phyloP scores from a whole-genome alignment of 92 coral and sea anemone genomes.

The Muricea muricata region DNA sequence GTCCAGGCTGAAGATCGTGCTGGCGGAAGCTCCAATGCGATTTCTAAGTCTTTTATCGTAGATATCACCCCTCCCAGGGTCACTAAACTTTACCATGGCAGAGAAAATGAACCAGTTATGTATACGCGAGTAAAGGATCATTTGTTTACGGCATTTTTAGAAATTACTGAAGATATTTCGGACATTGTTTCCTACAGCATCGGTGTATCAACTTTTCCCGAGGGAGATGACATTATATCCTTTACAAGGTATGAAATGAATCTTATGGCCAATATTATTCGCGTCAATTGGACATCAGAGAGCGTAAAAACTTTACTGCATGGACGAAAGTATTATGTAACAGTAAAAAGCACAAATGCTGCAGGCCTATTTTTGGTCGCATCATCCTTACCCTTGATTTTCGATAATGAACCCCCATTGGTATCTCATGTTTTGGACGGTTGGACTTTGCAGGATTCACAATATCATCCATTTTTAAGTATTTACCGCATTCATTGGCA shows the following conservation, averaged over 20 bases:
- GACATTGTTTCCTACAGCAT: slow-evolving; percentile 76
- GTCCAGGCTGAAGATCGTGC: slow-evolving; percentile 88
- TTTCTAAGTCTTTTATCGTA: slow-evolving; percentile 78
- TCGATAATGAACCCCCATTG: slow-evolving; percentile 80
- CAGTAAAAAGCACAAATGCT: slow-evolving; percentile 74
- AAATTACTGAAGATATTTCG: slow-evolving; percentile 81
- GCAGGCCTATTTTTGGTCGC: slow-evolving; percentile 80
- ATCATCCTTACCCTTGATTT: slow-evolving; percentile 74
- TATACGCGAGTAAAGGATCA: slow-evolving; percentile 39
- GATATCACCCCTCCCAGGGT: slow-evolving; percentile 84
- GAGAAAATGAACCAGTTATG: slow-evolving; percentile 48
- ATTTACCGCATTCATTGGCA: slow-evolving; percentile 94
- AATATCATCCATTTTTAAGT: slow-evolving; percentile 71
- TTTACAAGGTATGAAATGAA: slow-evolving; percentile 37
- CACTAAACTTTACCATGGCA: slow-evolving; percentile 73
- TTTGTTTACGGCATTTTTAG: slow-evolving; percentile 74
- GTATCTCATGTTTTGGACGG: slow-evolving; percentile 82
- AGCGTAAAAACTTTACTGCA: slow-evolving; percentile 49
- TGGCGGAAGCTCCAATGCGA: slow-evolving; percentile 69
- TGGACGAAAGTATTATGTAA: slow-evolving; percentile 79
- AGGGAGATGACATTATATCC: slow-evolving; percentile 83
- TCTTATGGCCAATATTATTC: slow-evolving; percentile 53
- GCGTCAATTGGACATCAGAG: slow-evolving; percentile 84
- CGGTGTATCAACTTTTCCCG: slow-evolving; percentile 83
- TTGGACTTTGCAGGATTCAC: slow-evolving; percentile 83